These are phyloP conservation scores for Ctena decussata DNA, from an alignment of 2,888 invertebrate genomes.

Conservation along the genomic window DNA sequence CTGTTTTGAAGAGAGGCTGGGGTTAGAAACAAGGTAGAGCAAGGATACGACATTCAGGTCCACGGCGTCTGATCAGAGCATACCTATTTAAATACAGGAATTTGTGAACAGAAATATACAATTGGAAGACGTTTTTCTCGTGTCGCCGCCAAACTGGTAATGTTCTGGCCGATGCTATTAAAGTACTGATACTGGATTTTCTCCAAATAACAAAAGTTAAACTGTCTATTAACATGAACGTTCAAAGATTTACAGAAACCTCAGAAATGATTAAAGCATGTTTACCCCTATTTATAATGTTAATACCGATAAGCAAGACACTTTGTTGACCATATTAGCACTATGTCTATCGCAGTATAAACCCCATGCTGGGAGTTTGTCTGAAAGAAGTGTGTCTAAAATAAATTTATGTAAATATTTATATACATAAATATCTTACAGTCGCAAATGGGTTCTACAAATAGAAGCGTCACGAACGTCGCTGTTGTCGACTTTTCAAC, in stretches of 20 bases:
- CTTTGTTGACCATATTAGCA: background rate
- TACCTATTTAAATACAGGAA: too few species aligned
- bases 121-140: too few species aligned
- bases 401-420: background rate
- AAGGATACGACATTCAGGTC: too few species aligned
- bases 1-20: too few species aligned
- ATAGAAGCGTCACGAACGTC: too few species aligned
- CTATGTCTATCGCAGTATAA: background rate
- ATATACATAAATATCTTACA: background rate
- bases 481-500: too few species aligned
- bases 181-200: background rate
- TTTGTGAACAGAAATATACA: too few species aligned
- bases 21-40: too few species aligned
- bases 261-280: background rate
- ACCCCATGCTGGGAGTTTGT: background rate
- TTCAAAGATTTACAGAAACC: background rate
- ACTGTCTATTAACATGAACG: background rate
- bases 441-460: too few species aligned
- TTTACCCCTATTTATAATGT: background rate
- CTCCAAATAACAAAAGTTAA: background rate
- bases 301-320: background rate
- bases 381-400: background rate
- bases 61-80: too few species aligned
- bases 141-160: too few species aligned
- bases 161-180: too few species aligned